A percentile compares a stretch with the other conserved stretches of the same genome.
Evolutionary conservation across 2,797 vertebrate genomes (phyloP).

Genomic region (Eurystomus glaucurus): DNA sequence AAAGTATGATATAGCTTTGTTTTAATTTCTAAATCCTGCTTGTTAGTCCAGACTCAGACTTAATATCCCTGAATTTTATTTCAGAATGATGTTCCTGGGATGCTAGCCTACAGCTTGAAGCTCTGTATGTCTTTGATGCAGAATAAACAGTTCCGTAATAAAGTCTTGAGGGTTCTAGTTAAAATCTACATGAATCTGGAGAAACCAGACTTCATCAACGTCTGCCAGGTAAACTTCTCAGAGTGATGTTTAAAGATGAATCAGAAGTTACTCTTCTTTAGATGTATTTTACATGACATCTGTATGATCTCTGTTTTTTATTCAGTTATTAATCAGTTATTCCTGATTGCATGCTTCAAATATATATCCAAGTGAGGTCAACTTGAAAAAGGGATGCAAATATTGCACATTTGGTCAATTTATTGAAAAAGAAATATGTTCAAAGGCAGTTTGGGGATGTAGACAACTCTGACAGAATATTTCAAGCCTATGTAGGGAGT

Average conservation of each 20-base stretch:
- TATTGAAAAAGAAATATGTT: background rate
- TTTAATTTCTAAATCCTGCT: background rate
- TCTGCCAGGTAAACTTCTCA: conserved; percentile 91
- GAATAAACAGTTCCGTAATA: conserved; percentile 98
- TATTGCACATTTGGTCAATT: background rate
- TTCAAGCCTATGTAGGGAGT: background rate
- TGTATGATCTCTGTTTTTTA: background rate
- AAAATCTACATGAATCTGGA: conserved; percentile 99
- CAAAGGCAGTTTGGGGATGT: background rate
- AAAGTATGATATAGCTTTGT: background rate
- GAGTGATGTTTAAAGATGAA: background rate
- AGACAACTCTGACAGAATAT: background rate
- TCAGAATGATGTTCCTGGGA: conserved; percentile 95
- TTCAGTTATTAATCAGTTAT: background rate
- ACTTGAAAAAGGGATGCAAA: background rate
- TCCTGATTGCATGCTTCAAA: background rate
- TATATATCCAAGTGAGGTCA: background rate
- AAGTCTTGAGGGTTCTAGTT: conserved; percentile 95
- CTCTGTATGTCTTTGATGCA: conserved; percentile 99
- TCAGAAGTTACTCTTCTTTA: background rate
- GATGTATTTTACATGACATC: background rate
- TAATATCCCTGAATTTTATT: conserved; percentile 44
- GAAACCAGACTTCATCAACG: conserved; percentile 99
- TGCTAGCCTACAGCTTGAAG: conserved; percentile 97
- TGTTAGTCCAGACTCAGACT: background rate